Evolutionary conservation across 2,888 invertebrate species (phyloP).

Genomic region (Machimus atricapillus): DNA sequence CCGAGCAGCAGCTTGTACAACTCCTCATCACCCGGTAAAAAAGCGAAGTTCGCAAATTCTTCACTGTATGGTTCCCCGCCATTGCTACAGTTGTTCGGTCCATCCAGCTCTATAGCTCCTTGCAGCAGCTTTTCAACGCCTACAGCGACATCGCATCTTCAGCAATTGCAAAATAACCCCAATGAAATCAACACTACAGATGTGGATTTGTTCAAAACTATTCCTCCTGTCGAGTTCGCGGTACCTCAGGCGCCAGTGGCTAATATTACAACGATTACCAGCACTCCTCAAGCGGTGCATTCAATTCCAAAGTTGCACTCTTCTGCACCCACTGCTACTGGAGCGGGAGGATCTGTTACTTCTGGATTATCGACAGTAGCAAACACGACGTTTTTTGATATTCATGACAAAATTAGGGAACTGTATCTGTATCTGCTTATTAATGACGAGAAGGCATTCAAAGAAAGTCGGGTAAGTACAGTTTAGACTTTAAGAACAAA

Average conservation of each 20-base stretch:
- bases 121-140: conserved; percentile 15
- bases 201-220: not conserved
- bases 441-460: conserved; percentile 59
- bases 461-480: conserved; percentile 58
- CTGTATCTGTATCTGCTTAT: conserved; percentile 58
- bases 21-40: conserved; percentile 44
- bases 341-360: conserved; percentile 30
- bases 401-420: conserved; percentile 61
- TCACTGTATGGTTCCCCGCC: not conserved
- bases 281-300: not conserved
- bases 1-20: conserved; percentile 28
- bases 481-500: not conserved
- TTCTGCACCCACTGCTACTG: not conserved
- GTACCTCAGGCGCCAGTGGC: not conserved
- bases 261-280: conserved; percentile 1
- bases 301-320: conserved; percentile 5
- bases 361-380: conserved; percentile 46
- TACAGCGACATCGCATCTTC: not conserved
- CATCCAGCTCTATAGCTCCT: conserved; percentile 25
- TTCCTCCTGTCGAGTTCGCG: not conserved
- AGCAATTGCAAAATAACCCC: not conserved
- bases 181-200: not conserved
- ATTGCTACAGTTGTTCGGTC: conserved; percentile 37
- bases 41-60: conserved; percentile 36
- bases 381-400: conserved; percentile 56